Evolutionary conservation across 2,888 invertebrate genomes (phyloP).

Genomic region (Thereva nobilitata): DNA sequence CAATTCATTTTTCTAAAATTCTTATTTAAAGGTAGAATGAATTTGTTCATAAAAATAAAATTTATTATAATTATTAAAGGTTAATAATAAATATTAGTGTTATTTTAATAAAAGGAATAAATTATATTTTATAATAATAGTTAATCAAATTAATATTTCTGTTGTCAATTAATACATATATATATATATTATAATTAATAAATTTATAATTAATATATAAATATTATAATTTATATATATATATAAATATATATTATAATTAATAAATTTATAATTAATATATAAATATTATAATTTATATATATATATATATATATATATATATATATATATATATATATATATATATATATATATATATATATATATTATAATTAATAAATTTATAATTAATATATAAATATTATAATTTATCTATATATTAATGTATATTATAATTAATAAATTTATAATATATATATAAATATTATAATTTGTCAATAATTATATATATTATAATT

Average conservation of each 20-base stretch:
- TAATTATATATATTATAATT: conserved; percentile 43
- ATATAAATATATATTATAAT: conserved; percentile 29
- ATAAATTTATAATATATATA: conserved; percentile 47
- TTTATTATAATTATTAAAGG: not conserved
- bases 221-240: conserved; percentile 6
- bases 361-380: not conserved
- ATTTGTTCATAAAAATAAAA: not conserved
- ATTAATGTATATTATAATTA: conserved; percentile 39
- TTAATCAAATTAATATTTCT: too few relatives aligned
- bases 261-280: not conserved
- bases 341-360: not conserved
- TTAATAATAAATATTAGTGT: not conserved
- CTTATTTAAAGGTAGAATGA: not conserved
- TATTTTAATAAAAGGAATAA: too few relatives aligned
- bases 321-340: not conserved
- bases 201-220: too few relatives aligned
- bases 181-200: not conserved
- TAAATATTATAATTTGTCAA: conserved; percentile 47
- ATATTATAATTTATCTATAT: conserved; percentile 27
- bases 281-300: conserved; percentile 8
- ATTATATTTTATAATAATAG: too few relatives aligned
- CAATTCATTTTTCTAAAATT: conserved; percentile 51
- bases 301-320: not conserved
- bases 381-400: not conserved
- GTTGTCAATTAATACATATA: not conserved